A percentile compares a stretch with the other conserved stretches of the same genome.
These are phyloP conservation scores for Brachionus rotundiformis DNA, from an alignment of 1,140 invertebrate species.

Conservation along the genomic window DNA sequence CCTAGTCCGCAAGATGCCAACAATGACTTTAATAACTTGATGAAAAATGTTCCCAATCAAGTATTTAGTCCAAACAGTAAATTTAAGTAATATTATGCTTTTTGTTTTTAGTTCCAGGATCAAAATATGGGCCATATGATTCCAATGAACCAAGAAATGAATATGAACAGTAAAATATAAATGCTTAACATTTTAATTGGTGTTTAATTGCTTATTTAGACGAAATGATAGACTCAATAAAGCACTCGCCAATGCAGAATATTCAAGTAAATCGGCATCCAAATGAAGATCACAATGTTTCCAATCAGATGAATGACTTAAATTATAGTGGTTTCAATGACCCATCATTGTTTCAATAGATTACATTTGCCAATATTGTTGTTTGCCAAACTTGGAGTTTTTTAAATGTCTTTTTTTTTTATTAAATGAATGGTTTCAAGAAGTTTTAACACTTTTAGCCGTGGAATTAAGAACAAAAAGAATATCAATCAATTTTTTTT, in stretches of 20 bases:
- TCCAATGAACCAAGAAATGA: slow-evolving; percentile 29
- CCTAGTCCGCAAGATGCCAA: slow-evolving; percentile 36
- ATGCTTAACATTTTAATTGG: too few relatives aligned
- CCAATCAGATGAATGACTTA: slow-evolving; percentile 4
- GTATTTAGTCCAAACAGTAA: background rate
- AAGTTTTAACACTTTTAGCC: background rate
- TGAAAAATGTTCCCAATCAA: slow-evolving; percentile 34
- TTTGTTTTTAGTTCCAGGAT: slow-evolving; percentile 19
- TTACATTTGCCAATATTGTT: background rate
- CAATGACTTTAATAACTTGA: slow-evolving; percentile 32
- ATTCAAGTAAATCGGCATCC: slow-evolving; percentile 19
- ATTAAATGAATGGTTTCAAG: background rate
- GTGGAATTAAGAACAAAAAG: background rate
- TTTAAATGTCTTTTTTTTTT: background rate
- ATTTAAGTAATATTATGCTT: background rate
- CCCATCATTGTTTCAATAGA: slow-evolving; percentile 1
- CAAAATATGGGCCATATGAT: slow-evolving; percentile 47
- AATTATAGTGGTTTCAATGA: slow-evolving; percentile 4
- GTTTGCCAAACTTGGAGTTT: background rate
- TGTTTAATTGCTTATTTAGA: slow-evolving; percentile 31
- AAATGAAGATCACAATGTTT: background rate
- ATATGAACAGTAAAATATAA: slow-evolving; percentile 51
- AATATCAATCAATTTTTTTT: background rate
- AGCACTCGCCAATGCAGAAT: slow-evolving; percentile 30
- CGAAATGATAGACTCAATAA: slow-evolving; percentile 49